Base-by-base conservation (phyloP, 2,797 vertebrate species). In the Knipowitschia caucasica region DNA sequence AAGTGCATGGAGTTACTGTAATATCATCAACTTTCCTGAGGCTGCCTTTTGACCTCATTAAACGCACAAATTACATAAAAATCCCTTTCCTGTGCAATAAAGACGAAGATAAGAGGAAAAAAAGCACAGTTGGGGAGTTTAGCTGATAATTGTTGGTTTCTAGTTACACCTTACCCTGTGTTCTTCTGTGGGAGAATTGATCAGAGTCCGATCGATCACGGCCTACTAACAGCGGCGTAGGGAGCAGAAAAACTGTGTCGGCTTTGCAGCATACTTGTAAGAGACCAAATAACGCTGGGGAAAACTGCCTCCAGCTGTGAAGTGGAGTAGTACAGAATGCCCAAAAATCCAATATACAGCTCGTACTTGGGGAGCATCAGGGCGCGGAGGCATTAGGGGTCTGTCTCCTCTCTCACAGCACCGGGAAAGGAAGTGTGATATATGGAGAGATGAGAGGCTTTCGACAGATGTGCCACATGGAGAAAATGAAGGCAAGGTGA, bases 301-400 rank as follows among this genome's bases (percentile, higher is more conserved):
- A 58, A 81, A 49, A 76, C 44, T 47, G 74, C 78, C 80, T 79
- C 77, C 78, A 80, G 82, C 76, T 81, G 78, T 70, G 65, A 67
- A 65, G 69, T 52, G 54, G 71, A 78, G 73, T 59, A 78, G 75
- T 64, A 58, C 52, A 47, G 51, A 56, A 71, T 69, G 50, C 68
- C 59, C 55, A 53, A 71, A n/a, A 82, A 75, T 73, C 73, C 71
- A 39, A 74, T 69, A 78, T 51, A 67, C 44, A 52, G 69, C 67
- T 55, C 26, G 25, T 60, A 73, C 68, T 70, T 73, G 62, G 43
- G 64, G 47, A 46, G 66, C 71, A 56, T 78, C 71, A 79, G 62
- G 68, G 43, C 15, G 18, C 3, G 24, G 53, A 51, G 56, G 60
- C 66, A 38, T 67, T 57, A 58, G 33, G 18, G 59, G 64, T 59